Conservation (phyloP, 1,140 invertebrate species). For the Camponotus floridanus region DNA sequence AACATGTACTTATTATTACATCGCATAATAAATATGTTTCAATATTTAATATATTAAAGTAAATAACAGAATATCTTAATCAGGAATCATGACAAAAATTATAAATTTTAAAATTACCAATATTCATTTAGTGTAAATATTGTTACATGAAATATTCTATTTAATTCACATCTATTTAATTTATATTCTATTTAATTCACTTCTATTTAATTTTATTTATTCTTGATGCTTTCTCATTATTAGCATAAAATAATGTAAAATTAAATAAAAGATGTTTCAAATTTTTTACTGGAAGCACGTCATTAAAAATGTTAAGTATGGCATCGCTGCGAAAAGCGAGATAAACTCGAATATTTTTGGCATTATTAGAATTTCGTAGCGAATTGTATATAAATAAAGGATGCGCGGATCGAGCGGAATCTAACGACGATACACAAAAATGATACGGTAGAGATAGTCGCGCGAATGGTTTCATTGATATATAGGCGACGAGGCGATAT, state of each 20-base stretch:
- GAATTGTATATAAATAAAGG: not conserved
- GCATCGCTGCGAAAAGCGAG: not conserved
- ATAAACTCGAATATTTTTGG: not conserved
- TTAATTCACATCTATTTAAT: not conserved
- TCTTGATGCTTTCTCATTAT: not conserved
- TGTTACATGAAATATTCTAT: not conserved
- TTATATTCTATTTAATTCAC: not conserved
- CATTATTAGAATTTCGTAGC: not conserved
- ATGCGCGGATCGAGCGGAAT: not conserved
- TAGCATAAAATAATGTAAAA: not conserved
- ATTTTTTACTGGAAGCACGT: not conserved
- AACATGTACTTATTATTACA: not conserved
- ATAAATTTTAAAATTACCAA: not conserved
- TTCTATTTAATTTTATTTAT: not conserved
- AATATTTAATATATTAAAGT: not conserved
- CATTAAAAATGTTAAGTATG: slow-evolving; percentile 26
- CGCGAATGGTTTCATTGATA: slow-evolving; percentile 24
- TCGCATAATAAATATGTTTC: not conserved
- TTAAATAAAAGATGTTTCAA: not conserved
- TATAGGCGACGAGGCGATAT: slow-evolving; percentile 17
- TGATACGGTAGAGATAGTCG: not conserved
- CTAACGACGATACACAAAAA: not conserved
- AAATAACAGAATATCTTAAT: not conserved
- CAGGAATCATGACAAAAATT: not conserved
- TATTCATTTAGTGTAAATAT: not conserved